Percentiles rank a stretch among this genome's conserved stretches.
Evolutionary conservation across 2,113 vertebrate genomes (phyloP).

Genomic region (Indicator maculatus): DNA sequence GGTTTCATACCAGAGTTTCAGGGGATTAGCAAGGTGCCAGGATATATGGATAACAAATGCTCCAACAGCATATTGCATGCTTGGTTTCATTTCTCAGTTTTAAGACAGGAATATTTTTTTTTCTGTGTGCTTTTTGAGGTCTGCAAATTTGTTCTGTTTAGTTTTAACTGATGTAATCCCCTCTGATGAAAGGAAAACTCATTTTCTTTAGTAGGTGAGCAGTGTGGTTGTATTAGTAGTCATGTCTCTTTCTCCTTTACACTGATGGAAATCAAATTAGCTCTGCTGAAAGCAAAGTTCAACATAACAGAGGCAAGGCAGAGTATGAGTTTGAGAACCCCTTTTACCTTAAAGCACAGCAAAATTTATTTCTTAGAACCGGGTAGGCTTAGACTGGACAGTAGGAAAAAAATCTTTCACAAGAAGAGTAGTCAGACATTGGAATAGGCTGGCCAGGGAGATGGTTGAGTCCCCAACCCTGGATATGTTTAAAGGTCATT

Average conservation of each 20-base stretch:
- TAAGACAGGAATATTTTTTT: background rate
- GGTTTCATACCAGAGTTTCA: background rate
- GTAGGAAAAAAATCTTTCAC: too few relatives aligned
- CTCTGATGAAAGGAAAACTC: background rate
- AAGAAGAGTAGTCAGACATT: too few relatives aligned
- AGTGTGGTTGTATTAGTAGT: background rate
- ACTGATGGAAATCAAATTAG: background rate
- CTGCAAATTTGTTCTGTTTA: conserved; percentile 10
- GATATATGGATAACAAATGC: background rate
- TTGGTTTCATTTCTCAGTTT: background rate
- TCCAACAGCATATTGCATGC: background rate
- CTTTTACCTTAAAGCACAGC: background rate
- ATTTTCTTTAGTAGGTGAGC: background rate
- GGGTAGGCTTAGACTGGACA: background rate
- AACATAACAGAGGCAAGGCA: background rate
- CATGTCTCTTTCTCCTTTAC: background rate
- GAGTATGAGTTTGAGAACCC: background rate
- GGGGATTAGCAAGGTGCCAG: background rate
- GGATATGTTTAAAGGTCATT: too few relatives aligned
- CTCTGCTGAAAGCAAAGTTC: background rate
- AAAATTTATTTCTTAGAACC: background rate
- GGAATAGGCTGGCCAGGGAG: too few relatives aligned
- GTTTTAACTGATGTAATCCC: background rate
- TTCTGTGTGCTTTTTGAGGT: background rate
- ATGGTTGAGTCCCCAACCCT: too few relatives aligned